Evolutionary conservation across 2,113 vertebrate species (phyloP).

Genomic region (Saimiri boliviensis): DNA sequence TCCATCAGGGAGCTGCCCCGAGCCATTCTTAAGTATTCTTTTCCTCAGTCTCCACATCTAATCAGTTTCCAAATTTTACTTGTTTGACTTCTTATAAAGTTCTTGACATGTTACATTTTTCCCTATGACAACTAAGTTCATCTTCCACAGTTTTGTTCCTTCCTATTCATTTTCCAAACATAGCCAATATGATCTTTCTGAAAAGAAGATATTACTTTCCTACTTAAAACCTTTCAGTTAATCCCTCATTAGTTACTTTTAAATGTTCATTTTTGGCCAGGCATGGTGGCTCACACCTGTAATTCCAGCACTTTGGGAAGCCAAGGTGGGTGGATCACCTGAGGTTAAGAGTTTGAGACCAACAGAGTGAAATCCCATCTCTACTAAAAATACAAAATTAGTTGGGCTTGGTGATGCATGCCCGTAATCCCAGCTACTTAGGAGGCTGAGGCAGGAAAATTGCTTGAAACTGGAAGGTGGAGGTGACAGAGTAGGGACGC

Average conservation of each 20-base stretch:
- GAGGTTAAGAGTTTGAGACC: not conserved
- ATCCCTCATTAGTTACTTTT: not conserved
- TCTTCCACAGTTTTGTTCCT: not conserved
- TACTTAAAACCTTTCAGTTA: not conserved
- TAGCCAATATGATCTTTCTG: not conserved
- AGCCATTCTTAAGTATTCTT: not conserved
- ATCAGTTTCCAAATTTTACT: not conserved
- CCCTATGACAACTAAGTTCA: not conserved
- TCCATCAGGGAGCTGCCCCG: too few relatives aligned
- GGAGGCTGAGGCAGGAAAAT: not conserved
- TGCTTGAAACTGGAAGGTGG: not conserved
- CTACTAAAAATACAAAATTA: not conserved
- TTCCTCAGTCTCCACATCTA: not conserved
- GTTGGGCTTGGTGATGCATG: not conserved
- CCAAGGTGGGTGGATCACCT: not conserved
- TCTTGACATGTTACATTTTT: constrained; percentile 3
- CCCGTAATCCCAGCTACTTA: not conserved
- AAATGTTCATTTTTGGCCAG: not conserved
- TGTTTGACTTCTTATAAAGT: not conserved
- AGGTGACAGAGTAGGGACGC: not conserved
- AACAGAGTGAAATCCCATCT: too few relatives aligned
- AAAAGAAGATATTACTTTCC: not conserved
- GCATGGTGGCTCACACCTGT: not conserved
- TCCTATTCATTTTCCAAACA: not conserved
- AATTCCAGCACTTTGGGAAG: not conserved